These are phyloP conservation scores for Picathartes gymnocephalus DNA, from an alignment of 2,113 vertebrate species.

Conservation along the genomic window DNA sequence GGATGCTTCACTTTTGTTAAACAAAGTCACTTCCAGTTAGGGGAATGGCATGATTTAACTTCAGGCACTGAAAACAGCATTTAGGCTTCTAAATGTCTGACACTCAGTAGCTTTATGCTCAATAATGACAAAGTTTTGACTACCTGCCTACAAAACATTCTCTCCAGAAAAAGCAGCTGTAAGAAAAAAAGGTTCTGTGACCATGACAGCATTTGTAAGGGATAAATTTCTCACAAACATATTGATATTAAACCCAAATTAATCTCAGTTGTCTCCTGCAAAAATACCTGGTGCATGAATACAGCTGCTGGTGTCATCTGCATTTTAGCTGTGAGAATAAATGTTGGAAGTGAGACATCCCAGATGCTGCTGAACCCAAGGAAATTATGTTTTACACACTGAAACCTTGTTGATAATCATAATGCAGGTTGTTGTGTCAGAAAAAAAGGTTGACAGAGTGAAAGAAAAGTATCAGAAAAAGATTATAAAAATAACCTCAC, in stretches of 20 bases:
- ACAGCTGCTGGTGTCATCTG: background rate
- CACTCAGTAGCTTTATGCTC: background rate
- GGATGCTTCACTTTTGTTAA: background rate
- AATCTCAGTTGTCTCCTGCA: background rate
- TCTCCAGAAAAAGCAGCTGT: background rate
- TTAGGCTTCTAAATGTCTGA: background rate
- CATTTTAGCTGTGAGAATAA: background rate
- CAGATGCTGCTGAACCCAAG: background rate
- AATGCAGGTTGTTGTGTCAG: background rate
- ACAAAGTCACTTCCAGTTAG: background rate
- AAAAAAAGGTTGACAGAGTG: background rate
- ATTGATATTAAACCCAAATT: background rate
- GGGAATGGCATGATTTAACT: background rate
- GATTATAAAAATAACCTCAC: background rate
- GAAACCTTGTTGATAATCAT: background rate
- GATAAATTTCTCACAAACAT: background rate
- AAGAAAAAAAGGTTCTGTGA: background rate
- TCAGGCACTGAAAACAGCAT: background rate
- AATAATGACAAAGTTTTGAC: background rate
- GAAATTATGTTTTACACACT: background rate
- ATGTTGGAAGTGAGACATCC: background rate
- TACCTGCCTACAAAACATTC: background rate
- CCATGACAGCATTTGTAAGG: background rate
- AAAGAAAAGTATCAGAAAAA: background rate
- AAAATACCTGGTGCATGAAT: background rate